Conservation (phyloP, 2,113 vertebrate species). For the Accipiter virgatus region DNA sequence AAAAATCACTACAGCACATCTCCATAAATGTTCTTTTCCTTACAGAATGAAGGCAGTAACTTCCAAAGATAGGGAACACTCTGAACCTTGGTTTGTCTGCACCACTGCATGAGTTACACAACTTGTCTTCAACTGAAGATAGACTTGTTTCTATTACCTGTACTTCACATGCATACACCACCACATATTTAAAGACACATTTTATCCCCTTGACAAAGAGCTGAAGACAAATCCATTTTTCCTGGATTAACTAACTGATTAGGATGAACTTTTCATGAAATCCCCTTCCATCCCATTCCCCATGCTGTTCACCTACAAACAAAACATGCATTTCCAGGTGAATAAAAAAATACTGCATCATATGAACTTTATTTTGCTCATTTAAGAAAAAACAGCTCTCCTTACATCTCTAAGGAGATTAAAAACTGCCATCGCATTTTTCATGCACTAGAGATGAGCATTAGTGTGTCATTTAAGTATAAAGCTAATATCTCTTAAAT, state of each 20-base stretch:
- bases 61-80: background rate
- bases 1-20: background rate
- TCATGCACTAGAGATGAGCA: background rate
- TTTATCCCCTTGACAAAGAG: background rate
- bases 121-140: background rate
- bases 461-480: background rate
- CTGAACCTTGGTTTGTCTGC: background rate
- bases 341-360: background rate
- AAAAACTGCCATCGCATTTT: background rate
- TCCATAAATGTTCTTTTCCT: background rate
- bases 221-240: background rate
- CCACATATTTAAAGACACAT: background rate
- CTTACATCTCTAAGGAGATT: background rate
- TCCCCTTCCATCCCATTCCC: background rate
- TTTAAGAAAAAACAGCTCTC: background rate
- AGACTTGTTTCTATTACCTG: background rate
- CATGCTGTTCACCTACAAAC: background rate
- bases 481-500: background rate
- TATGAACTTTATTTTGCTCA: background rate
- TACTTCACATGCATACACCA: background rate
- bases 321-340: background rate
- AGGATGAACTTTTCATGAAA: background rate
- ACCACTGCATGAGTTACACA: background rate
- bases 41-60: background rate
- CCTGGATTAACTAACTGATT: background rate